Evolutionary conservation across 2,113 vertebrate species (phyloP).

Genomic region (Isichthys henryi): DNA sequence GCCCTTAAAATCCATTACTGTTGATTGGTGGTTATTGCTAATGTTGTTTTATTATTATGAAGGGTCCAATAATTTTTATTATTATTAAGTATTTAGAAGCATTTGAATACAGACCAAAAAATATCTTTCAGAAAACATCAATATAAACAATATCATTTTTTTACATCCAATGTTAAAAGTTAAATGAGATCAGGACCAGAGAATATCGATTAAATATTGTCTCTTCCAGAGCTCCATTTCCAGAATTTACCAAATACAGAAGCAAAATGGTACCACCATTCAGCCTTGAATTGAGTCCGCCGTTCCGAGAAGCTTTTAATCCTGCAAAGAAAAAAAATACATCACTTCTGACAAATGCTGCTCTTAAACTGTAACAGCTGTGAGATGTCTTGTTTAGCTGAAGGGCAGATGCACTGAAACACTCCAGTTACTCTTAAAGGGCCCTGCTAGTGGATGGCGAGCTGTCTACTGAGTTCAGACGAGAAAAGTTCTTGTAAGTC

Average conservation of each 20-base stretch:
- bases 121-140: not conserved
- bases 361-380: slow-evolving; percentile 27
- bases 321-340: not conserved
- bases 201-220: not conserved
- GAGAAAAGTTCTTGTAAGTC: slow-evolving; percentile 14
- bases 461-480: not conserved
- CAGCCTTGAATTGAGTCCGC: not conserved
- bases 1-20: not conserved
- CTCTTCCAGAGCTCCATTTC: not conserved
- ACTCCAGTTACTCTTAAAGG: slow-evolving; percentile 14
- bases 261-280: not conserved
- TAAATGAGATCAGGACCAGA: not conserved
- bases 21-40: not conserved
- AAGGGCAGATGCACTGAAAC: slow-evolving; percentile 30
- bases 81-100: not conserved
- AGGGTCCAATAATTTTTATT: not conserved
- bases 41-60: not conserved
- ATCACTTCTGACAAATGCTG: not conserved
- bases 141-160: not conserved
- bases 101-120: not conserved
- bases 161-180: not conserved
- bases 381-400: slow-evolving; percentile 22
- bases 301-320: not conserved
- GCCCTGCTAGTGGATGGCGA: slow-evolving; percentile 1
- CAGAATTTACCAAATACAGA: not conserved